Conservation (phyloP, 1,140 invertebrate species). For the Sycophaga agraensis region DNA sequence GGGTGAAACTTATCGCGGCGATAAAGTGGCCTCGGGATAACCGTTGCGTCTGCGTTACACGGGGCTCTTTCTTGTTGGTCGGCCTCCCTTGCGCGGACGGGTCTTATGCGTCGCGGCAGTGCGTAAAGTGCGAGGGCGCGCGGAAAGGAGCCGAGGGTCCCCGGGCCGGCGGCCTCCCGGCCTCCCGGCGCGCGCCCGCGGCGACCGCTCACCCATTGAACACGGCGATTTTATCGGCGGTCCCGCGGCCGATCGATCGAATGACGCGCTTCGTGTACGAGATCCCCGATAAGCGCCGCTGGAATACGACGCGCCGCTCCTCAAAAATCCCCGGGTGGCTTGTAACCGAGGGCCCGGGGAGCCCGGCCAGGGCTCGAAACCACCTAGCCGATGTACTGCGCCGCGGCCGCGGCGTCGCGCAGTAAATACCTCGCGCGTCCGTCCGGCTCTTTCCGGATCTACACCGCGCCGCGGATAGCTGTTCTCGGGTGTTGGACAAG, state of each 20-base stretch:
- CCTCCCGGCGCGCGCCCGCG: too few relatives aligned
- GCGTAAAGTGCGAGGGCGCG: slow-evolving; percentile 25
- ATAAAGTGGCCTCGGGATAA: background rate
- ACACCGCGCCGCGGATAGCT: too few relatives aligned
- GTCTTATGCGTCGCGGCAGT: slow-evolving; percentile 27
- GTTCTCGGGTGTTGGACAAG: too few relatives aligned
- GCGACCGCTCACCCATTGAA: too few relatives aligned
- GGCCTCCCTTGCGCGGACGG: background rate
- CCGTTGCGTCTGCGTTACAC: slow-evolving; percentile 5
- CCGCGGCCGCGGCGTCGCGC: too few relatives aligned
- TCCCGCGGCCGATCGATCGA: slow-evolving; percentile 34
- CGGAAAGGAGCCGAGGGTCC: slow-evolving; percentile 28
- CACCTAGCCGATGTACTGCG: too few relatives aligned
- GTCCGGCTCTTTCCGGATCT: too few relatives aligned
- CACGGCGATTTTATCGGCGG: slow-evolving; percentile 24
- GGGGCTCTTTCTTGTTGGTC: background rate
- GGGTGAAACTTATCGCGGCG: background rate
- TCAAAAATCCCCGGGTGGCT: slow-evolving; percentile 29
- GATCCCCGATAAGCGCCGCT: slow-evolving; percentile 36
- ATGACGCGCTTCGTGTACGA: slow-evolving; percentile 39
- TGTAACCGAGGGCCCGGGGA: slow-evolving; percentile 21
- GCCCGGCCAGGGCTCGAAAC: too few relatives aligned
- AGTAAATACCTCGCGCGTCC: too few relatives aligned
- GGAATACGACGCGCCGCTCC: slow-evolving; percentile 17
- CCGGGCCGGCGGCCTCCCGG: background rate